These are phyloP conservation scores for Schlechtendalia chinensis DNA, from an alignment of 1,140 invertebrate genomes.

Conservation along the genomic window DNA sequence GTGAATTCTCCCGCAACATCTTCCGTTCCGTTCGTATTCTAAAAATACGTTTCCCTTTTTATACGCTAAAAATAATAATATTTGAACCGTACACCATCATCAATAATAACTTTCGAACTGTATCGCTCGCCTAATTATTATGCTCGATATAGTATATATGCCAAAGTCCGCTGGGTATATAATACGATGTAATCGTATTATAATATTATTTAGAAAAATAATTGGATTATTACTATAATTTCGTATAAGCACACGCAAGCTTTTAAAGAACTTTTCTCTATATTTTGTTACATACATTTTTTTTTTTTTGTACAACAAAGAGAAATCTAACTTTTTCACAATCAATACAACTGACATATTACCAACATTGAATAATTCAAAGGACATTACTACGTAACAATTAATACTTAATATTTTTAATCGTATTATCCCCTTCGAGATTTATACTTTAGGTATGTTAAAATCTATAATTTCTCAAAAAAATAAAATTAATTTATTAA, in stretches of 20 bases:
- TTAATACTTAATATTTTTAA: too few relatives aligned
- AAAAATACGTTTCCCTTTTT: too few relatives aligned
- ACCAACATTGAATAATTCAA: not conserved
- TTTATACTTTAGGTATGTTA: too few relatives aligned
- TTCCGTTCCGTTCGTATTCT: too few relatives aligned
- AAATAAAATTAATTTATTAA: too few relatives aligned
- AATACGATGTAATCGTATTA: slow-evolving; percentile 4
- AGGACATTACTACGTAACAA: too few relatives aligned
- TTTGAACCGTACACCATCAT: not conserved
- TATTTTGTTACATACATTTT: not conserved
- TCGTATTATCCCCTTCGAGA: too few relatives aligned
- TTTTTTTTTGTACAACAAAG: not conserved
- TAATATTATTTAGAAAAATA: not conserved
- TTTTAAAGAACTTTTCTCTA: not conserved
- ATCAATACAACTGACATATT: not conserved
- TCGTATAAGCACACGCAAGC: not conserved
- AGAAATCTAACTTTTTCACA: not conserved
- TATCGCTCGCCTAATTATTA: not conserved
- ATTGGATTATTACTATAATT: slow-evolving; percentile 16
- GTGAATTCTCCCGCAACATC: too few relatives aligned
- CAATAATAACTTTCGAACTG: not conserved
- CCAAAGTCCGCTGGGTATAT: not conserved
- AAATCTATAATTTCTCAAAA: too few relatives aligned
- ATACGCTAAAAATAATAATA: not conserved
- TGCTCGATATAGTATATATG: not conserved